Base-by-base conservation (phyloP, 2,888 invertebrate species). In the Eristalinus sepulchralis region DNA sequence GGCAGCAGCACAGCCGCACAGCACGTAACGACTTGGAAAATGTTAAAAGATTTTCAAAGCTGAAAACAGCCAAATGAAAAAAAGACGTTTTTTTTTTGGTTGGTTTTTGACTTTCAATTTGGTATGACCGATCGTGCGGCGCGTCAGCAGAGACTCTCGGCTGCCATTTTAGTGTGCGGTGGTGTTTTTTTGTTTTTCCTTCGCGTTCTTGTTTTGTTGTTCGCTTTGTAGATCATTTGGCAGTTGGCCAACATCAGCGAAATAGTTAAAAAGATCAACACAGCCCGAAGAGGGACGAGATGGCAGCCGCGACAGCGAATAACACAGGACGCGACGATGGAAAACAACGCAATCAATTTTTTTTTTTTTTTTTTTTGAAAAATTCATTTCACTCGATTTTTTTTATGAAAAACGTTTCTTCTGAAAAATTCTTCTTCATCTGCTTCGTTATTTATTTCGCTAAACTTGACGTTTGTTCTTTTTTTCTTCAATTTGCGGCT, bases 281-380 rank as follows among this genome's bases (percentile, higher is more conserved):
- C 78, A 77, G 60, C 20, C 24, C 17, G 67, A 73, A 82, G 82
- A 73, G 77, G 64, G 78, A 86, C 67, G 63, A 72, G 57, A 85
- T 82, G 77, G 82, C 85, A 73, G 47, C 47, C 47, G 60, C 82
- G 83, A 86, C 82, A 86, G 82, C 82, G 60, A 73, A 82, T 64
- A 85, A 77, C 82, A 85, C 82, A 85, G 77, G 82, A 85, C 85
- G 66, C 82, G 73, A 78, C 83, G 83, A 76, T 79, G 78, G 75
- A 83, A 86, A 83, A 86, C 85, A 73, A 82, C 76, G 77, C 85
- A 82, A 85, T 81, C 85, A 81, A 81, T 85, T 85, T 85, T 77
- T 27, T 62, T 20, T 75, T 62, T 71, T 71, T 80, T 79, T 64
- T 72, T 85, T 77, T 63, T 71, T 66, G 67, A 27, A 60, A 33